phyloP scores from a whole-genome alignment of 1,140 invertebrate species.

The Drosophila jambulina region DNA sequence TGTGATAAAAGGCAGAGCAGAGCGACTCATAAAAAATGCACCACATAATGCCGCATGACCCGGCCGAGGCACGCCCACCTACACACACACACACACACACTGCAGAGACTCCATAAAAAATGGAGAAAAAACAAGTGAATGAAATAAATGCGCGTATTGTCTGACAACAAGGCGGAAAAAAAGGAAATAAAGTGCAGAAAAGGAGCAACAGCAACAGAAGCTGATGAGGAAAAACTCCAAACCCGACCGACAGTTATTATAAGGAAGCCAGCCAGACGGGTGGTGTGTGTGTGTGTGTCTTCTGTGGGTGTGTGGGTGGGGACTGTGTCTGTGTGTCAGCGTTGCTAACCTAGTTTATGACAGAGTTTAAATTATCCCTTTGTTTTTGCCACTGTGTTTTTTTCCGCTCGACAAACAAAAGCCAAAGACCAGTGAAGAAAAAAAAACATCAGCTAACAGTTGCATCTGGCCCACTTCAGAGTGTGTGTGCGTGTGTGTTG shows the following conservation, averaged over 20 bases:
- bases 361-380: conserved; percentile 82
- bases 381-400: conserved; percentile 75
- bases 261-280: conserved; percentile 48
- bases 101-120: conserved; percentile 4
- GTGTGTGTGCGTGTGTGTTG: conserved; percentile 43
- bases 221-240: conserved; percentile 79
- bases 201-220: conserved; percentile 54
- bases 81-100: conserved; percentile 16
- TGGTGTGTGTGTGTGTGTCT: conserved; percentile 11
- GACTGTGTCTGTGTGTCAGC: conserved; percentile 39
- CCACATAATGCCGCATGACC: conserved; percentile 78
- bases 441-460: conserved; percentile 14
- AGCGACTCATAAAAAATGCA: conserved; percentile 77
- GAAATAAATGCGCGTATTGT: conserved; percentile 81
- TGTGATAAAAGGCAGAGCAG: conserved; percentile 75
- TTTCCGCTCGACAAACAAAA: conserved; percentile 68
- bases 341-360: conserved; percentile 82
- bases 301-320: neutral
- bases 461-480: conserved; percentile 1
- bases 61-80: conserved; percentile 62
- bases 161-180: conserved; percentile 59
- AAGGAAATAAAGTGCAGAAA: conserved; percentile 57
- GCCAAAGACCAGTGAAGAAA: conserved; percentile 36
- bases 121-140: conserved; percentile 50
- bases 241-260: conserved; percentile 81